Evolutionary conservation across 2,888 invertebrate species (phyloP).

Genomic region (Lottia scabra): DNA sequence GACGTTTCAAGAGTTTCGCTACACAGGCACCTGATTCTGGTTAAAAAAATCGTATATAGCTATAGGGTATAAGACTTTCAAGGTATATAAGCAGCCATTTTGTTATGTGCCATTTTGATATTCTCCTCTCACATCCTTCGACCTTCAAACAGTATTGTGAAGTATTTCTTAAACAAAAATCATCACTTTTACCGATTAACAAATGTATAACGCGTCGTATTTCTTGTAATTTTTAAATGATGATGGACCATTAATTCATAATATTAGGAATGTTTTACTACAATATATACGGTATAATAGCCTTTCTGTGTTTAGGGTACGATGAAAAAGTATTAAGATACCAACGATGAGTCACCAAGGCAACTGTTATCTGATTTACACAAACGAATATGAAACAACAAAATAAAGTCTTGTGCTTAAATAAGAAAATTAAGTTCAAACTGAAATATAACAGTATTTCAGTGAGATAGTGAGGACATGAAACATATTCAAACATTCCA

Average conservation of each 20-base stretch:
- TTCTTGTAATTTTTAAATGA: background rate
- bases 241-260: no score
- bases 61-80: no score
- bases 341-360: slow-evolving; percentile 83
- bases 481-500: slow-evolving; percentile 58
- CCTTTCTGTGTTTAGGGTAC: slow-evolving; percentile 81
- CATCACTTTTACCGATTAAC: no score
- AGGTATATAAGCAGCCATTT: no score
- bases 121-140: no score
- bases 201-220: no score
- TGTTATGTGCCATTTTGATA: no score
- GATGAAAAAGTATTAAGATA: slow-evolving; percentile 79
- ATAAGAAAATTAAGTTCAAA: slow-evolving; percentile 45
- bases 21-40: no score
- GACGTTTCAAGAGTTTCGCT: no score
- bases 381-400: slow-evolving; percentile 54
- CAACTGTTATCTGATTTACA: slow-evolving; percentile 79
- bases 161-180: no score
- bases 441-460: slow-evolving; percentile 61
- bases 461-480: slow-evolving; percentile 60
- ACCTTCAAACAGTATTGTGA: no score
- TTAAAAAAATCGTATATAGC: no score
- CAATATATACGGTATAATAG: slow-evolving; percentile 78
- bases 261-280: background rate
- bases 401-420: slow-evolving; percentile 40